Percentiles rank a stretch among this genome's conserved stretches.
These are phyloP conservation scores for Augochlora pura DNA, from an alignment of 1,140 invertebrate species.

Conservation along the genomic window DNA sequence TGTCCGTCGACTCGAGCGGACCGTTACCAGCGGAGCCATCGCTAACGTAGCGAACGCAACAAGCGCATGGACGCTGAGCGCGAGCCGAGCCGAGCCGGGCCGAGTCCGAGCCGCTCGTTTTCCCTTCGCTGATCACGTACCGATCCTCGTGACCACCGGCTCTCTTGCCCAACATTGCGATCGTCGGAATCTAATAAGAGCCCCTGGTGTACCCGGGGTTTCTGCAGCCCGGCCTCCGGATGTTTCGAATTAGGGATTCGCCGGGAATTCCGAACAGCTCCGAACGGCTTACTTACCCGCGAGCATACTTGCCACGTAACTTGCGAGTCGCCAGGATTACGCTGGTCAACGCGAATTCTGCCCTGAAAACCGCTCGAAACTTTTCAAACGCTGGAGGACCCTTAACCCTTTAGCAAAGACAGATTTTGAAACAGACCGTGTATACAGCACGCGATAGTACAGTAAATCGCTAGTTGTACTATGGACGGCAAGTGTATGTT, in stretches of 20 bases:
- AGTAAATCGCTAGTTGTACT: no score
- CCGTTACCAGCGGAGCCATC: slow-evolving; percentile 66
- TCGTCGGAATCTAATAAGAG: slow-evolving; percentile 40
- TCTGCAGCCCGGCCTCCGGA: not conserved
- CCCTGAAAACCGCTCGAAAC: no score
- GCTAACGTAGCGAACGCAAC: slow-evolving; percentile 58
- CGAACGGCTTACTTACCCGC: no score
- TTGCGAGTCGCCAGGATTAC: no score
- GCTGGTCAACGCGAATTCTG: no score
- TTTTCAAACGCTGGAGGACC: no score
- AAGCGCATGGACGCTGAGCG: not conserved
- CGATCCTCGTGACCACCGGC: not conserved
- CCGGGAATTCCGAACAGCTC: not conserved
- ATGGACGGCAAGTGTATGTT: no score
- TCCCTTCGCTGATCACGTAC: slow-evolving; percentile 30
- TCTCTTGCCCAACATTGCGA: slow-evolving; percentile 10
- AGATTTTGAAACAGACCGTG: no score
- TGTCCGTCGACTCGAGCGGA: slow-evolving; percentile 71
- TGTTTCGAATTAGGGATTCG: slow-evolving; percentile 18
- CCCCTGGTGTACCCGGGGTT: not conserved
- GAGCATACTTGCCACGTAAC: no score
- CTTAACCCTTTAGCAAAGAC: no score
- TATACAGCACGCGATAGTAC: no score
- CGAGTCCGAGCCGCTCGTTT: not conserved
- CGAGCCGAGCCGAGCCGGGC: no score